Evolutionary conservation across 2,888 invertebrate species (phyloP), one percentile per base, ranked within the genome.

Genomic region (Callyntrura sp.): DNA sequence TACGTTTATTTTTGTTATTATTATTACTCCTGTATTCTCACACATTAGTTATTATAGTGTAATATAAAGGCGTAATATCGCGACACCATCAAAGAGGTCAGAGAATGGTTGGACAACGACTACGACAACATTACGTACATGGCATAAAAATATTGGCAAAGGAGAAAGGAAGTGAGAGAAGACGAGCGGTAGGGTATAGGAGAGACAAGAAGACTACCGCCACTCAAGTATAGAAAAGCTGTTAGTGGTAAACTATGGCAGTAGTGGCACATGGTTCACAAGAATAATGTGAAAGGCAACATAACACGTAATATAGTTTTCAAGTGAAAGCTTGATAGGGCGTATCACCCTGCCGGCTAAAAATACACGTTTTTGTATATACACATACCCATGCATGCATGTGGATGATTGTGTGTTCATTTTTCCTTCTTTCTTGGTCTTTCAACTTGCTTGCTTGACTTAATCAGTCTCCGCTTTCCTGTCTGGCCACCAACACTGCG

Each of bases 381-480:
- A 76, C 48, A 23, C 17, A 9, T 68, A 68, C 20, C 60, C 35
- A 14, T 2, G 12, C 25, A 28, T 65, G n/a, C 25, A 23, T 35
- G 14, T 70, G 55, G 4, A 81, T 20, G 45, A 60, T 12, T 45
- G 20, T 55, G 81, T 81, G 48, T 57, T 60, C 11, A 12, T 81
- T 62, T 51, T n/a, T 79, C 23, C 43, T 76, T 57, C 65, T 20
- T 85, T 25, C 85, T 28, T 78, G 79, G 28, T 86, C 88, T 88
- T 88, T 88, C 83, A 84, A 88, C 88, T 78, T 84, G 84, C 81
- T 81, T 81, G 81, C 79, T 79, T 79, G 79, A 82, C 81, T 88
- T 88, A 88, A 88, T 88, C 88, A 88, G 84, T 88, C 88, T 83
- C 81, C 70, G 70, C 81, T 82, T 82, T 35, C 65, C 57, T 87